Conservation (phyloP, 1,140 invertebrate species). For the Bacillus rossius region DNA sequence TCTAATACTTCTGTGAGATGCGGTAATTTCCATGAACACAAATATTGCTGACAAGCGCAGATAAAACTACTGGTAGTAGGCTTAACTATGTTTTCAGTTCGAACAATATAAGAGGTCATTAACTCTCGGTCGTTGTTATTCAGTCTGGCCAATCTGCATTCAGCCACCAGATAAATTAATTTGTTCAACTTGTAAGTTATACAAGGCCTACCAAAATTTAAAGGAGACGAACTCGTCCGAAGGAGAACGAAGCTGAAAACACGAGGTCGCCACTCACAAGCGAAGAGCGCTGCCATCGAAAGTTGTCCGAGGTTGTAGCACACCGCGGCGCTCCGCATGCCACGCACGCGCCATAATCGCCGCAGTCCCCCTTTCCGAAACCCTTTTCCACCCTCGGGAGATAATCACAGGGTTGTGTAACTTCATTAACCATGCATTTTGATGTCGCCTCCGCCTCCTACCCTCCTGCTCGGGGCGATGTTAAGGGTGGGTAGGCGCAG, state of each 20-base stretch:
- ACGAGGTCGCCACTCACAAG: not conserved
- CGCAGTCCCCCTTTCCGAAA: not conserved
- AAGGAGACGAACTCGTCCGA: not conserved
- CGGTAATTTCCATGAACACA: too few species aligned
- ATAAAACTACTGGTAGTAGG: too few species aligned
- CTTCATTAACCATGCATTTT: constrained; percentile 14
- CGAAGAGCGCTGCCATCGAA: not conserved
- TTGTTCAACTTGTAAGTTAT: too few species aligned
- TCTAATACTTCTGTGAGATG: too few species aligned
- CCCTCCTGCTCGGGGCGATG: not conserved
- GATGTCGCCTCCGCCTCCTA: not conserved
- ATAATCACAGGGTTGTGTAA: constrained; percentile 5
- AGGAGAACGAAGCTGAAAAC: not conserved
- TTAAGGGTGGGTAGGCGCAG: not conserved
- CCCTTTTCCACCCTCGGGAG: not conserved
- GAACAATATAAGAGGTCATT: too few species aligned
- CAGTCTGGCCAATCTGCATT: too few species aligned
- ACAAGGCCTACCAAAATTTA: too few species aligned
- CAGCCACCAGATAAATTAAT: too few species aligned
- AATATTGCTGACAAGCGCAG: too few species aligned
- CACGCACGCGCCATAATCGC: not conserved
- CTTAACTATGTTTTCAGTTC: too few species aligned
- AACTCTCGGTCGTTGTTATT: too few species aligned
- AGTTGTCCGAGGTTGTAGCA: not conserved
- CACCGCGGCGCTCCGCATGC: not conserved